Evolutionary conservation across 2,888 invertebrate species (phyloP).

Genomic region (Agrilus cyanescens): DNA sequence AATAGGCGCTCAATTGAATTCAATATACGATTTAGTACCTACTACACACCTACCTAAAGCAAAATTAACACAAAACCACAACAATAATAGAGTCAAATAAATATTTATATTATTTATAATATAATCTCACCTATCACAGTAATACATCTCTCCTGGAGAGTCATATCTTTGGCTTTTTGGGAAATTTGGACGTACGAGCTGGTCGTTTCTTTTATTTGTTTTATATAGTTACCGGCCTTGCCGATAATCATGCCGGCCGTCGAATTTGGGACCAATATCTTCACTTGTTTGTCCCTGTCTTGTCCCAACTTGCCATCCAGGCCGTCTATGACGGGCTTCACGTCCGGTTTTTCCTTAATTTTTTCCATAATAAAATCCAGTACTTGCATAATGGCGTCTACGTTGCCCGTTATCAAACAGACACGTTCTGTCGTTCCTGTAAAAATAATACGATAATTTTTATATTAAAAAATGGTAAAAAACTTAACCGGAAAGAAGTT

Average conservation of each 20-base stretch:
- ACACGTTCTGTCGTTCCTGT: constrained; percentile 88
- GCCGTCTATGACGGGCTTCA: constrained; percentile 65
- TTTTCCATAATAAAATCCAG: constrained; percentile 92
- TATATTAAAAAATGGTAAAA: constrained; percentile 8
- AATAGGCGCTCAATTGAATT: too few relatives aligned
- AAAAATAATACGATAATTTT: constrained; percentile 3
- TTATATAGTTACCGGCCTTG: constrained; percentile 91
- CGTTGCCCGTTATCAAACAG: constrained; percentile 83
- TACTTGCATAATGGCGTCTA: constrained; percentile 83
- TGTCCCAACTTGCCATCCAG: constrained; percentile 73
- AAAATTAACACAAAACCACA: too few relatives aligned
- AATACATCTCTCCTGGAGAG: constrained; percentile 87
- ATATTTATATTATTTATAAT: background rate
- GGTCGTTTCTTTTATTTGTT: constrained; percentile 88
- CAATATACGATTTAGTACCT: too few relatives aligned
- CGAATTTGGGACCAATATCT: constrained; percentile 91
- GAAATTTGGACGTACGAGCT: constrained; percentile 94
- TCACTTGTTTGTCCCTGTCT: constrained; percentile 88
- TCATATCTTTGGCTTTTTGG: constrained; percentile 90
- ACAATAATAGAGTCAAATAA: too few relatives aligned
- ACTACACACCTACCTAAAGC: too few relatives aligned
- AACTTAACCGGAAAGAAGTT: too few relatives aligned
- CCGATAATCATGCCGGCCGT: constrained; percentile 98
- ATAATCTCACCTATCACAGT: constrained; percentile 70
- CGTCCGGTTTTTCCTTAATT: constrained; percentile 89